Evolutionary conservation across 2,888 invertebrate species (phyloP), one percentile per base, ranked within the genome.

Genomic region (Machimus rusticus): DNA sequence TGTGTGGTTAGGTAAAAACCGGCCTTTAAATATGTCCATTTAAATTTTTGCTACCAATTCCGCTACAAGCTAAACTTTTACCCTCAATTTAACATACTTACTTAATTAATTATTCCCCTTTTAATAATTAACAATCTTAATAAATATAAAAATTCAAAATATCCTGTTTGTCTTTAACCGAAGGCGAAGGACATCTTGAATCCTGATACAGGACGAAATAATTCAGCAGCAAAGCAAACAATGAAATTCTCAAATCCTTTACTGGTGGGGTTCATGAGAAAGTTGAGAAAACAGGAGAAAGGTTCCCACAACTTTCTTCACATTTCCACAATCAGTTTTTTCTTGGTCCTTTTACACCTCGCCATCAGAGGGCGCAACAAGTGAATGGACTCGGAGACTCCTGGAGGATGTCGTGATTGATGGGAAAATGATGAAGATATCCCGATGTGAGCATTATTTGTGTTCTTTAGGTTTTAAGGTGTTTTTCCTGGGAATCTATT

Each of bases 361-460:
- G 16, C 34, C 57, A 57, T 5, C 9, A 82, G 82, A 34, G 57
- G 39, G 82, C 31, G 82, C 82, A 82, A 82, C 82, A 82, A 82
- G 66, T 82, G 82, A 82, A 57, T 82, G 51, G 57, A 66, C 12
- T 51, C 43, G 4, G 12, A n/a, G 46, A 51, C n/a, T 82, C 12
- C 55, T 28, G 57, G 8, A 66, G 82, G 82, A 82, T 57, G 19
- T 37, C 66, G 34, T 82, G 82, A 82, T 82, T 37, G 82, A 82
- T 82, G 82, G 82, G 37, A 66, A 34, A 82, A 82, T 57, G 37
- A 82, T 82, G 82, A 57, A 82, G 82, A 82, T 12, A n/a, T 37
- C 82, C 82, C 34, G 82, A 82, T 39, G 82, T 66, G 82, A 82
- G 39, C 23, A 66, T 66, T 57, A 82, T 82, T 82, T 82, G 57